phyloP scores from a whole-genome alignment of 2,113 vertebrate species.

The Ovibos moschatus region DNA sequence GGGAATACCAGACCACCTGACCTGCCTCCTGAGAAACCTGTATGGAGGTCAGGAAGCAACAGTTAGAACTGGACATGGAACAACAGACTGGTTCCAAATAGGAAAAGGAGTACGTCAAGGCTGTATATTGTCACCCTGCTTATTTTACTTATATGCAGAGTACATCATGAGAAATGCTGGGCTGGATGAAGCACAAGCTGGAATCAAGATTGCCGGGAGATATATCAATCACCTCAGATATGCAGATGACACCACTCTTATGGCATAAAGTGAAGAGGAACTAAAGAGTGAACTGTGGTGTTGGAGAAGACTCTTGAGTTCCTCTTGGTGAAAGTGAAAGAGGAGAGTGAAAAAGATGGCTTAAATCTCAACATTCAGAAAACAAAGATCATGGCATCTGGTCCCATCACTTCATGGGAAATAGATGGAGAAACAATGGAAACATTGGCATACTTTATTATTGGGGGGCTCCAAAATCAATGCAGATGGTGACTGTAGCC shows the following conservation, averaged over 20 bases:
- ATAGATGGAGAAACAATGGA: background rate
- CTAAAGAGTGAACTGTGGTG: background rate
- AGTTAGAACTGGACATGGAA: background rate
- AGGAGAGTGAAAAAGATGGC: background rate
- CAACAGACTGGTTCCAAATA: background rate
- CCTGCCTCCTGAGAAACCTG: background rate
- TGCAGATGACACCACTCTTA: background rate
- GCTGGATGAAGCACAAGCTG: background rate
- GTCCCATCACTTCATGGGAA: background rate
- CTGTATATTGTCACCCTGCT: background rate
- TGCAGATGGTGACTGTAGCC: background rate
- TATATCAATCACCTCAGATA: background rate
- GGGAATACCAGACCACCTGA: background rate
- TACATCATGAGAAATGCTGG: background rate
- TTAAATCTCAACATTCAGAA: background rate
- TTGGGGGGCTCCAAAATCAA: background rate
- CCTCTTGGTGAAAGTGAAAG: background rate
- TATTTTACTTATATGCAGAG: background rate
- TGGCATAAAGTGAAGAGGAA: background rate
- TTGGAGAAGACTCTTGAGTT: too few relatives aligned
- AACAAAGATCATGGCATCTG: background rate
- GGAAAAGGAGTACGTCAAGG: too few relatives aligned
- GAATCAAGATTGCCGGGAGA: background rate
- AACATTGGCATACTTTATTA: background rate
- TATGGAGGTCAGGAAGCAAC: background rate